Conservation (phyloP, 2,113 vertebrate genomes). For the Miniopterus natalensis region DNA sequence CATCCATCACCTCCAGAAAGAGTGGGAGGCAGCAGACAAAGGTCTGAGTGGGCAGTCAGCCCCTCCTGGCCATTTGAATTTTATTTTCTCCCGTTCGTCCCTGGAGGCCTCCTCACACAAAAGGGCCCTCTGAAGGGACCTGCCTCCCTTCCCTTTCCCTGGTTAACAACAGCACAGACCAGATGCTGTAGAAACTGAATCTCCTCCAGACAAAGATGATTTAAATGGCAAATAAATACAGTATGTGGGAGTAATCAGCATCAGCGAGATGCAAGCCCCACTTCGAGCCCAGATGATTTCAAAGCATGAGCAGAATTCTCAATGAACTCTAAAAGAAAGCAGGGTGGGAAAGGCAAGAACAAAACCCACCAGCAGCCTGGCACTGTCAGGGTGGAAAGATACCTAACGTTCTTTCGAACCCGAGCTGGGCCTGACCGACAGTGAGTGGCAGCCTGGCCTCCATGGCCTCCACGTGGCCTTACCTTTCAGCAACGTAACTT, state of each 20-base stretch:
- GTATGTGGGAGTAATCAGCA: conserved; percentile 86
- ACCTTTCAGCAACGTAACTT: conserved; percentile 66
- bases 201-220: conserved; percentile 83
- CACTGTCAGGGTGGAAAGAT: conserved; percentile 17
- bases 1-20: conserved; percentile 78
- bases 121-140: conserved; percentile 80
- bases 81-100: conserved; percentile 72
- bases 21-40: conserved; percentile 57
- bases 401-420: conserved; percentile 58
- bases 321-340: conserved; percentile 77
- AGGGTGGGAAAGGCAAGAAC: conserved; percentile 36
- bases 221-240: conserved; percentile 88
- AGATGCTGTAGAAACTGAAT: conserved; percentile 78
- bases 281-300: conserved; percentile 83
- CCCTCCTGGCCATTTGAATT: not conserved
- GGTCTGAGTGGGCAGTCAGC: not conserved
- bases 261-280: conserved; percentile 72
- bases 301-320: conserved; percentile 81
- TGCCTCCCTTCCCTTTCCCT: conserved; percentile 76
- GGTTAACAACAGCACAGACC: conserved; percentile 82
- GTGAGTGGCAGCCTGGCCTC: not conserved
- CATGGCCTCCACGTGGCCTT: not conserved
- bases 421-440: not conserved
- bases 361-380: conserved; percentile 54
- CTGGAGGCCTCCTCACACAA: conserved; percentile 63